Evolutionary conservation across 2,797 vertebrate genomes (phyloP).

Genomic region (Danio choprae): DNA sequence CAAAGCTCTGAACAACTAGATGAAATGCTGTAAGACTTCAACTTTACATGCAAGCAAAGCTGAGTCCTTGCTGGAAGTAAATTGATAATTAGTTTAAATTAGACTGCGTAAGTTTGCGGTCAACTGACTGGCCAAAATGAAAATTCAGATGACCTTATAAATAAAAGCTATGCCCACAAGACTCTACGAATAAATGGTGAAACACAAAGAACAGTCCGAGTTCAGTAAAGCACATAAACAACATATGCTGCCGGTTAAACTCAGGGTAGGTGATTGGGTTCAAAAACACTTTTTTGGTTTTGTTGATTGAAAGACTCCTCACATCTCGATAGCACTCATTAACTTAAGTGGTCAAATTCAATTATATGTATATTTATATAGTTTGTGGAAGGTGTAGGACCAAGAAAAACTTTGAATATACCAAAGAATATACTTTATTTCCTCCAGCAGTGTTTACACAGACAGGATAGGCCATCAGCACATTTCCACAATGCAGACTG

Average conservation of each 20-base stretch:
- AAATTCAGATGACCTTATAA: constrained; percentile 56
- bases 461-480: too few species aligned
- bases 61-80: constrained; percentile 14
- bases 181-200: constrained; percentile 64
- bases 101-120: constrained; percentile 19
- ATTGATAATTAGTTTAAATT: constrained; percentile 53
- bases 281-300: too few species aligned
- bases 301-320: too few species aligned
- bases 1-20: constrained; percentile 63
- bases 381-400: too few species aligned
- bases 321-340: too few species aligned
- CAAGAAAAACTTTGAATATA: too few species aligned
- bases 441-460: too few species aligned
- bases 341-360: too few species aligned
- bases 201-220: constrained; percentile 55
- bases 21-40: constrained; percentile 54
- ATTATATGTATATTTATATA: too few species aligned
- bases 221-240: neutral
- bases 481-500: too few species aligned
- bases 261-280: too few species aligned
- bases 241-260: neutral
- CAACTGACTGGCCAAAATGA: constrained; percentile 30
- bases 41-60: constrained; percentile 51
- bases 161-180: constrained; percentile 56
- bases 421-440: too few species aligned